Evolutionary conservation across 2,113 vertebrate species (phyloP).

Genomic region (Mus pahari): DNA sequence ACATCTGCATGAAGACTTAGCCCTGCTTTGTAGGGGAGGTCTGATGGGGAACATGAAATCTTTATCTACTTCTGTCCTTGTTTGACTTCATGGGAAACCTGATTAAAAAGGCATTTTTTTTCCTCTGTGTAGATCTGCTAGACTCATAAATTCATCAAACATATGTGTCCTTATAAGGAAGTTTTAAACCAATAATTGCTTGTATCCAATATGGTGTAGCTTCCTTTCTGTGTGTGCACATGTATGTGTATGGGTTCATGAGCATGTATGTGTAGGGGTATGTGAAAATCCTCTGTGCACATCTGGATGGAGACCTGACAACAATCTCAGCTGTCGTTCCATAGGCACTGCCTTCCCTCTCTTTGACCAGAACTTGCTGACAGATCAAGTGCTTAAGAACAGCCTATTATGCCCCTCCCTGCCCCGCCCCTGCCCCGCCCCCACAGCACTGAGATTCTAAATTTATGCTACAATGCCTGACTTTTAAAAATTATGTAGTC

Average conservation of each 20-base stretch:
- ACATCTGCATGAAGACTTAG: conserved; percentile 58
- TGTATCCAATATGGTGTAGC: not conserved
- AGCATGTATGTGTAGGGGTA: not conserved
- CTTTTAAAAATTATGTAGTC: not conserved
- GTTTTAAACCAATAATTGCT: not conserved
- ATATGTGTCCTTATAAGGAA: conserved; percentile 5
- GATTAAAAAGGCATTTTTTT: conserved; percentile 68
- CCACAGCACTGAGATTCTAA: not conserved
- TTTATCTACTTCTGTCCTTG: conserved; percentile 50
- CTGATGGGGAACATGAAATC: conserved; percentile 62
- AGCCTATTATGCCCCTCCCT: too few species aligned
- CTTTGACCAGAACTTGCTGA: not conserved
- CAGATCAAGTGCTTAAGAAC: not conserved
- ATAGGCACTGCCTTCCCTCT: too few species aligned
- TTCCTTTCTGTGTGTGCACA: not conserved
- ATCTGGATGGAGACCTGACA: not conserved
- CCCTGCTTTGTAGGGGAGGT: conserved; percentile 56
- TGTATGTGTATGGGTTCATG: not conserved
- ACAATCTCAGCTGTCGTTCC: not conserved
- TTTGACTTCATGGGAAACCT: conserved; percentile 56
- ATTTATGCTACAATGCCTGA: not conserved
- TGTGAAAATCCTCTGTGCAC: not conserved
- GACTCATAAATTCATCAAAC: conserved; percentile 26
- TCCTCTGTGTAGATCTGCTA: conserved; percentile 17
- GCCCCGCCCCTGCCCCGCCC: too few species aligned